Conservation (phyloP, 2,113 vertebrate genomes). For the Cebus imitator region DNA sequence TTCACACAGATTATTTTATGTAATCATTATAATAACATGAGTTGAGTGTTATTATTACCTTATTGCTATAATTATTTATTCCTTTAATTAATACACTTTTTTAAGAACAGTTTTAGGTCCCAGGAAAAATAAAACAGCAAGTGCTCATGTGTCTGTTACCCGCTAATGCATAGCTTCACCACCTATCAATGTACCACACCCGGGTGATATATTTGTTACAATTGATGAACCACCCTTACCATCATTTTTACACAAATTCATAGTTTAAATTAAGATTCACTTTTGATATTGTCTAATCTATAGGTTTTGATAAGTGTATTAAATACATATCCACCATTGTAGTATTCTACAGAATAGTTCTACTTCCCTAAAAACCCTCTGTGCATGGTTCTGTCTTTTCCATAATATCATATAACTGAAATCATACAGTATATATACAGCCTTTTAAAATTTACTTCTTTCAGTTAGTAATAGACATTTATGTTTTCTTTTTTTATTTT, state of each 20-base stretch:
- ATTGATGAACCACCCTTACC: too few relatives aligned
- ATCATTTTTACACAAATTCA: neutral
- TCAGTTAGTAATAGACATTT: neutral
- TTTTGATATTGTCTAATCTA: neutral
- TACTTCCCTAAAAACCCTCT: neutral
- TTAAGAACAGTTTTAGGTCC: neutral
- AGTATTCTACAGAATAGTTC: neutral
- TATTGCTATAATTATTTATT: neutral
- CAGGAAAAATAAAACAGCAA: neutral
- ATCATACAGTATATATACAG: neutral
- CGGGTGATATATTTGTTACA: neutral
- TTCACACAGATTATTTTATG: neutral
- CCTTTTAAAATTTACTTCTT: neutral
- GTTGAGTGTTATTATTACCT: neutral
- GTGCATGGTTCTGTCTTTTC: neutral
- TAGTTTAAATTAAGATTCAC: neutral
- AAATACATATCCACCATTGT: neutral
- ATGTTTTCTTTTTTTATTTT: neutral
- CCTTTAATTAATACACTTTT: neutral
- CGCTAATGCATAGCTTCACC: neutral
- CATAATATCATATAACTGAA: neutral
- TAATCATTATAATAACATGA: neutral
- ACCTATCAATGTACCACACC: accelerated
- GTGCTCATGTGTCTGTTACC: neutral
- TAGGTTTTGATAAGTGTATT: neutral